These are phyloP conservation scores for Oryctolagus cuniculus DNA, from an alignment of 2,113 vertebrate genomes.

Conservation along the genomic window mOryCun1.1 NC_091432.1:25617001-25617500, in stretches of 20 bases:
- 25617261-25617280: slow-evolving; percentile 61
- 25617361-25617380: not conserved
- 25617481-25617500: no score
- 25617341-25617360: slow-evolving; percentile 18
- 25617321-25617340: slow-evolving; percentile 17
- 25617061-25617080: slow-evolving; percentile 15
- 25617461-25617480: no score
- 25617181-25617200: not conserved
- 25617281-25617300: slow-evolving; percentile 48
- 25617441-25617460: no score
- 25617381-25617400: not conserved
- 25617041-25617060: not conserved
- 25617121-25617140: not conserved
- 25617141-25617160: slow-evolving; percentile 64
- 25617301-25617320: slow-evolving; percentile 39
- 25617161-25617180: slow-evolving; percentile 36
- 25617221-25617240: slow-evolving; percentile 54
- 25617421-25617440: not conserved
- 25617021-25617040: not conserved
- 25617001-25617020: slow-evolving; percentile 10
- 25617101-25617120: slow-evolving; percentile 20
- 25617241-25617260: slow-evolving; percentile 41
- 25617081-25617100: slow-evolving; percentile 27
- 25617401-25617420: not conserved
- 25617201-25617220: slow-evolving; percentile 53